Evolutionary conservation across 2,797 vertebrate species (phyloP), one percentile per base, ranked within the genome.

Genomic region (Falco concolor): DNA sequence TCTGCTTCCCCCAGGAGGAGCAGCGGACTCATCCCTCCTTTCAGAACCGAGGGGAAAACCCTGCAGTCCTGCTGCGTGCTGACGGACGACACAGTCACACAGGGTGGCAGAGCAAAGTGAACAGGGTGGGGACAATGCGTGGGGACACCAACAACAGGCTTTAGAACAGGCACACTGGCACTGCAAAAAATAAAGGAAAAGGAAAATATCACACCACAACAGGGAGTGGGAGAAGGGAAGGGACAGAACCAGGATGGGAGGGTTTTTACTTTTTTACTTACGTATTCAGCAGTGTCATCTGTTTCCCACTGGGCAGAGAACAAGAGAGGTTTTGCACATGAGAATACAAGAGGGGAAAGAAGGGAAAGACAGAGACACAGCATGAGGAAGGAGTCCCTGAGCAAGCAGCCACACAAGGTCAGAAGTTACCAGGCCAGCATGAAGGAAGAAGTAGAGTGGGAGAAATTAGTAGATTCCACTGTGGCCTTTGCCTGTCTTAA

Each of bases 261-360:
- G 45, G 50, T 61, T 92, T 74, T 84, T 52, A 44, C 40, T 84
- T 36, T 68, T 40, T 96, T 54, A 99, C 99, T 99, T 97, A 99
- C 99, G 74, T 99, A 99, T 98, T 99, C 99, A 74, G 99, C 99
- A 49, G 99, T 99, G 98, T 99, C 99, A 98, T 99, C 99, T 97
- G 97, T 99, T 98, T 99, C 99, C 99, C 99, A 99, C 99, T 99
- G 98, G 95, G 96, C 92, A 96, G 95, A 97, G 97, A 97, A 97
- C 93, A 97, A 94, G 95, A 97, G 96, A 97, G 95, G 96, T 96
- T 96, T 98, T 98, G 99, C 99, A 98, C 98, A 92, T 99, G 93
- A 97, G 95, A 96, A 97, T 94, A 96, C 79, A 84, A 92, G 94
- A 94, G 96, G 95, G 94, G 93, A 94, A 96, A 97, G 95, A 90